Percentiles rank a stretch among this genome's conserved stretches.
These are phyloP conservation scores for Disparrhopalites patrizii DNA, from an alignment of 2,888 invertebrate genomes.

Conservation along the genomic window DNA sequence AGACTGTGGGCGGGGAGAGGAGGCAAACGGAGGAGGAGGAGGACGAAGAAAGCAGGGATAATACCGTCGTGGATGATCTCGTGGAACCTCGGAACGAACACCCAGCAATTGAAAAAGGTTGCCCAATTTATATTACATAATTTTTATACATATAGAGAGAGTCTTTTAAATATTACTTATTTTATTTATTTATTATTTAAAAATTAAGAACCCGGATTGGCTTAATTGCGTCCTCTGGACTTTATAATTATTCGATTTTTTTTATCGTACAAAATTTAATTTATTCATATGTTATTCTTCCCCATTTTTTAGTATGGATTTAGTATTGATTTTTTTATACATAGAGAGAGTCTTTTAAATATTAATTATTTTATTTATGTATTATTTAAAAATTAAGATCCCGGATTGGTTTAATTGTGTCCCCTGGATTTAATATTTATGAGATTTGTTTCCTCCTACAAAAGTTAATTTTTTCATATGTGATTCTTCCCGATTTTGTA, in stretches of 20 bases:
- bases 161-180: not conserved
- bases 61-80: not conserved
- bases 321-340: not conserved
- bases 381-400: not conserved
- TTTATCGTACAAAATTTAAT: too few species aligned
- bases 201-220: not conserved
- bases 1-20: not conserved
- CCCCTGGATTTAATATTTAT: not conserved
- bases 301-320: too few species aligned
- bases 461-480: too few species aligned
- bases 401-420: not conserved
- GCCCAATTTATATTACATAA: not conserved
- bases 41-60: too few species aligned
- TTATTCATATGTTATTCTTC: too few species aligned
- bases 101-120: constrained; percentile 10
- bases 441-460: too few species aligned
- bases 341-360: not conserved
- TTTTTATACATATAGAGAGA: not conserved
- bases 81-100: not conserved
- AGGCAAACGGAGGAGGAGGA: constrained; percentile 4
- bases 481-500: too few species aligned
- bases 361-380: not conserved
- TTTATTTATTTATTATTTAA: not conserved
- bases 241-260: too few species aligned
- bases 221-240: not conserved